A percentile compares a stretch with the other conserved stretches of the same genome.
These are phyloP conservation scores for Rhorus exstirpatorius DNA, from an alignment of 2,888 invertebrate genomes.

Conservation along the genomic window DNA sequence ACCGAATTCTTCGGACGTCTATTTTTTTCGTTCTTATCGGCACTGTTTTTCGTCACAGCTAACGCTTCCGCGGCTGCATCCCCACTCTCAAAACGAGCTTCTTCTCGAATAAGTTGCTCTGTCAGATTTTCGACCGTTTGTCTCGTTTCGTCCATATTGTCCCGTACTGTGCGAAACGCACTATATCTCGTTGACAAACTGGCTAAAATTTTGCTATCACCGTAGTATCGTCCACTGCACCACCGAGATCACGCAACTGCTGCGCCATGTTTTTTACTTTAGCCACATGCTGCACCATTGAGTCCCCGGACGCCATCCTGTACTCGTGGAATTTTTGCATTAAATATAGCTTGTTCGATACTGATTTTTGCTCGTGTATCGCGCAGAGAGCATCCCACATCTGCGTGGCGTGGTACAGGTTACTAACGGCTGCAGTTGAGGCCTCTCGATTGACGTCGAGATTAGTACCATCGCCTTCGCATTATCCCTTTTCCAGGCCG, in stretches of 20 bases:
- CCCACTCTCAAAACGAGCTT: slow-evolving; percentile 4
- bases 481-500: slow-evolving; percentile 59
- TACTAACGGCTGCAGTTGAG: slow-evolving; percentile 60
- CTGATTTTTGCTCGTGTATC: too few species aligned
- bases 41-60: slow-evolving; percentile 1
- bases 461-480: slow-evolving; percentile 65
- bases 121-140: slow-evolving; percentile 57
- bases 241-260: slow-evolving; percentile 51
- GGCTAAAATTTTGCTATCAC: slow-evolving; percentile 64
- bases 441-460: slow-evolving; percentile 63
- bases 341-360: slow-evolving; percentile 49
- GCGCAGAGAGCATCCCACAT: slow-evolving; percentile 69
- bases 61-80: slow-evolving; percentile 45
- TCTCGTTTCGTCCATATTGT: too few species aligned
- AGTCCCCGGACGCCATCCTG: slow-evolving; percentile 57
- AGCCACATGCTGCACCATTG: slow-evolving; percentile 59
- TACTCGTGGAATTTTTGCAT: too few species aligned
- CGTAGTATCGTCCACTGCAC: slow-evolving; percentile 32
- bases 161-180: slow-evolving; percentile 65
- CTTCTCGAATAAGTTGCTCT: slow-evolving; percentile 57
- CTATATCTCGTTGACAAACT: too few species aligned
- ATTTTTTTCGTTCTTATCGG: slow-evolving; percentile 1
- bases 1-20: neutral
- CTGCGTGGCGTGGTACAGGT: slow-evolving; percentile 61
- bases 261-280: slow-evolving; percentile 59